Percentiles rank a stretch among this genome's conserved stretches.
Conservation (phyloP, 2,797 vertebrate genomes). For the Varecia variegata region DNA sequence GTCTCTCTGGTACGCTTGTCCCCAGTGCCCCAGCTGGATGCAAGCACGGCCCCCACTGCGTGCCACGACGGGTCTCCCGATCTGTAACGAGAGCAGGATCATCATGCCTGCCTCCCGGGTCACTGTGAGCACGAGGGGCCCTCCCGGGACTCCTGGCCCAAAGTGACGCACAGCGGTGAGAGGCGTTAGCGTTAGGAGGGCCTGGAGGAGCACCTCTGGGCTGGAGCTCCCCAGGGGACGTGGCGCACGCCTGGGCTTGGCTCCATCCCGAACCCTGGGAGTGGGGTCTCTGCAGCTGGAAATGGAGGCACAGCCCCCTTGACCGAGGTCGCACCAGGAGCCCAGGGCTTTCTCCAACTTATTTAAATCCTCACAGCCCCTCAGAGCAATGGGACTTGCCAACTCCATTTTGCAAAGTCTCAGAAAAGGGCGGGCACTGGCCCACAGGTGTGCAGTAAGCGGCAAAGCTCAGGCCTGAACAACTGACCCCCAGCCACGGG, state of each 20-base stretch:
- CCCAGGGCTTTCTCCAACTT: neutral
- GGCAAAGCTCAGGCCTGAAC: neutral
- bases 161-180: neutral
- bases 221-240: neutral
- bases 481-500: neutral
- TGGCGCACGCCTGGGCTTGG: too few relatives aligned
- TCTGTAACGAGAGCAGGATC: neutral
- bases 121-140: neutral
- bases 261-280: neutral
- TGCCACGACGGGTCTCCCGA: neutral
- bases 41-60: neutral
- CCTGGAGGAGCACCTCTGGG: neutral
- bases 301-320: neutral
- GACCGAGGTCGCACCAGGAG: neutral
- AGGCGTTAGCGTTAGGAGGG: neutral
- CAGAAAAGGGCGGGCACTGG: neutral
- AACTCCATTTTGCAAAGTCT: neutral
- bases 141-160: neutral
- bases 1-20: neutral
- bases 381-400: neutral
- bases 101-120: neutral
- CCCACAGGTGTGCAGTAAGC: too few relatives aligned
- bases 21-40: accelerated
- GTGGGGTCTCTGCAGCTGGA: neutral
- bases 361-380: neutral